Evolutionary conservation across 2,888 invertebrate genomes (phyloP).

Genomic region (Odontocolon sp.): DNA sequence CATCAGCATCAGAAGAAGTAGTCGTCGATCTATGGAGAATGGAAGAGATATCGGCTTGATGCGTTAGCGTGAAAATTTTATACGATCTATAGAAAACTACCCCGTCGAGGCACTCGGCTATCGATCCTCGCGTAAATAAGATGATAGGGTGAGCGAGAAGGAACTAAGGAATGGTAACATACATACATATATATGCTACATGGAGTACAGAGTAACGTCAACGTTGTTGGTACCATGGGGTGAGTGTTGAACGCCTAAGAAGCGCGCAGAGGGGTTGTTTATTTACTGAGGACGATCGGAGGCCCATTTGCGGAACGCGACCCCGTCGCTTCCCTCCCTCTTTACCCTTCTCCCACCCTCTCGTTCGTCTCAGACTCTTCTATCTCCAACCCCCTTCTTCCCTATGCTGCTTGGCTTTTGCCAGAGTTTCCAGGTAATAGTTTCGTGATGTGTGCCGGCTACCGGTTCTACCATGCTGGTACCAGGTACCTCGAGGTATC

Average conservation of each 20-base stretch:
- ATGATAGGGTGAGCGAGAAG: constrained; percentile 6
- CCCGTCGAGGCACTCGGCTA: constrained; percentile 21
- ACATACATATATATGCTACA: constrained; percentile 11
- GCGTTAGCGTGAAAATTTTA: constrained; percentile 56
- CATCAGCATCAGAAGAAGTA: constrained; percentile 23
- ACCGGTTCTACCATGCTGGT: no score
- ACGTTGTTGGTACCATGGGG: constrained; percentile 13
- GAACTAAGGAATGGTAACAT: constrained; percentile 14
- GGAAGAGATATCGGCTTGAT: constrained; percentile 40
- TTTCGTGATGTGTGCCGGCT: constrained; percentile 46
- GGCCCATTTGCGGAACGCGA: constrained; percentile 70
- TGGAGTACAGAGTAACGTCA: constrained; percentile 4
- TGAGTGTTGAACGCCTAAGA: constrained; percentile 20
- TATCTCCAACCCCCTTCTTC: constrained; percentile 3
- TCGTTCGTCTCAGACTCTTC: constrained; percentile 30
- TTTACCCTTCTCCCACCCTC: constrained; percentile 37
- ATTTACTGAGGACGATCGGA: constrained; percentile 68
- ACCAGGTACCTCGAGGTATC: constrained; percentile 54
- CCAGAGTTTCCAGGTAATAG: constrained; percentile 32
- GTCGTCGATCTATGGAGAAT: constrained; percentile 44
- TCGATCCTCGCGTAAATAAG: constrained; percentile 33
- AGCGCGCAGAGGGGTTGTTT: constrained; percentile 60
- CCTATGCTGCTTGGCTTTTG: constrained; percentile 27
- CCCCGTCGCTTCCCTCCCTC: constrained; percentile 42
- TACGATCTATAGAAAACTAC: constrained; percentile 45